Conservation (phyloP, 2,797 vertebrate genomes). For the Bryconaethiops microstoma region DNA sequence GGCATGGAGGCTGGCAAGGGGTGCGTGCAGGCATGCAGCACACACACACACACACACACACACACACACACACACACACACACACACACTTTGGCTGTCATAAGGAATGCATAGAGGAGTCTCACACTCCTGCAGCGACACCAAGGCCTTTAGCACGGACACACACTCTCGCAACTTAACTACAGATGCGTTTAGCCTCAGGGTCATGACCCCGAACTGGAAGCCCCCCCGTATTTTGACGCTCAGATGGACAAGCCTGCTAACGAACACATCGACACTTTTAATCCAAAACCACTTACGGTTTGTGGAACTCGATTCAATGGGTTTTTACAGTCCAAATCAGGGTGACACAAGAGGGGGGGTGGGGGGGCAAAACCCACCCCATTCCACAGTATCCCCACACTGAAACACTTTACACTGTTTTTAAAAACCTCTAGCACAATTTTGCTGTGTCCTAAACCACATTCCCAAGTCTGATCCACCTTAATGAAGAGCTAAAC, state of each 20-base stretch:
- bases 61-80: conserved; percentile 29
- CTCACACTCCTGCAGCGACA: background rate
- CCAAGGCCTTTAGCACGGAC: background rate
- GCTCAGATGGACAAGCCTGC: conserved; percentile 33
- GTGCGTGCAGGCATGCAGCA: conserved; percentile 38
- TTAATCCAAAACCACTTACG: conserved; percentile 37
- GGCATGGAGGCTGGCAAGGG: conserved; percentile 50
- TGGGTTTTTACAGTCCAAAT: conserved; percentile 43
- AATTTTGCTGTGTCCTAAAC: too few relatives aligned
- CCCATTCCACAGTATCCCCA: too few relatives aligned
- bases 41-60: too few relatives aligned
- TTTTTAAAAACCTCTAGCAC: too few relatives aligned
- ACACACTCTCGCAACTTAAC: too few relatives aligned
- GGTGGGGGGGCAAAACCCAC: too few relatives aligned
- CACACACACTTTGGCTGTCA: conserved; percentile 3
- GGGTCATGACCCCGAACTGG: too few relatives aligned
- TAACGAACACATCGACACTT: conserved; percentile 38
- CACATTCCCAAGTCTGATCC: too few relatives aligned
- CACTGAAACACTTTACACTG: too few relatives aligned
- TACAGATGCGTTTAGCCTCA: background rate
- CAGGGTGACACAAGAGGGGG: background rate
- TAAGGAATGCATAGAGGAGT: background rate
- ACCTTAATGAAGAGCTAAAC: too few relatives aligned
- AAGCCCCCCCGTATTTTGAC: background rate
- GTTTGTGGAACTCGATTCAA: background rate